Conservation (phyloP, 1,140 invertebrate genomes). For the Drosophila tsacasi region DNA sequence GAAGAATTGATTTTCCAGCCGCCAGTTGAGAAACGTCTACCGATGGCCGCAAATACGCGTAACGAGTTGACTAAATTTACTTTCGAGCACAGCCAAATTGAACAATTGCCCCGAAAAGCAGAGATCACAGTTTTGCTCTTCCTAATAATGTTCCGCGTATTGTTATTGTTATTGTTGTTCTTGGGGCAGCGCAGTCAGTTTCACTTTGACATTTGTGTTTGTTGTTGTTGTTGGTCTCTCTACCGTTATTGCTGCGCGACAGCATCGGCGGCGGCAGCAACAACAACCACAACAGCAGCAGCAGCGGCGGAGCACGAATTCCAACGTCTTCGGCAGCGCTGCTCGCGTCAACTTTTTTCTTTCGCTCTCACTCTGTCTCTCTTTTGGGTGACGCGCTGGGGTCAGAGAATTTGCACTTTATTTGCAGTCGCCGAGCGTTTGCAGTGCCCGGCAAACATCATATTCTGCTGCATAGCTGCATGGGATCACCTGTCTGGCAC, state of each 20-base stretch:
- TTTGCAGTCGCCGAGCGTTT: conserved; percentile 59
- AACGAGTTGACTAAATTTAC: conserved; percentile 69
- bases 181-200: conserved; percentile 66
- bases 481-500: conserved; percentile 27
- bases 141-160: conserved; percentile 35
- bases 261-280: conserved; percentile 37
- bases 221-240: conserved; percentile 50
- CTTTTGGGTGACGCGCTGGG: conserved; percentile 54
- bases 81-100: conserved; percentile 77
- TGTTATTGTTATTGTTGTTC: conserved; percentile 54
- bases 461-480: conserved; percentile 60
- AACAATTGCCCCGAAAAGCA: conserved; percentile 68
- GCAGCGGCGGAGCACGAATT: conserved; percentile 53
- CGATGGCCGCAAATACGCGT: conserved; percentile 65
- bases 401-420: conserved; percentile 63
- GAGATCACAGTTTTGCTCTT: conserved; percentile 77
- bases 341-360: conserved; percentile 36
- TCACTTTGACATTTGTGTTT: conserved; percentile 77
- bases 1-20: conserved; percentile 78
- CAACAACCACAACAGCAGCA: conserved; percentile 17
- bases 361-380: conserved; percentile 46
- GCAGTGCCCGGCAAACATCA: conserved; percentile 56
- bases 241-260: conserved; percentile 68
- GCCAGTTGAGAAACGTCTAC: conserved; percentile 60
- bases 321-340: conserved; percentile 71